Conservation (phyloP, 2,113 vertebrate species). For the Saguinus imperator region DNA sequence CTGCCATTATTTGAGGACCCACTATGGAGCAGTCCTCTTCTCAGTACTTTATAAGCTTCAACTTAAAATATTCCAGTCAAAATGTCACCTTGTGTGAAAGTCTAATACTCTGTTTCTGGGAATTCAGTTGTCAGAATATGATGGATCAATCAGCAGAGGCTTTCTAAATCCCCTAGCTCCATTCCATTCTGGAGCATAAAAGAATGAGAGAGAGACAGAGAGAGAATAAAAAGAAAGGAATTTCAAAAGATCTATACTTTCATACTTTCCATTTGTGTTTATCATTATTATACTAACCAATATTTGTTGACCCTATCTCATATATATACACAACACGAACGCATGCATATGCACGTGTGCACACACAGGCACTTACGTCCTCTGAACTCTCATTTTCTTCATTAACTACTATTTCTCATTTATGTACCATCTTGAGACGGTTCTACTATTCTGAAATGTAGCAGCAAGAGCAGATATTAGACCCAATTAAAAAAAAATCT, state of each 20-base stretch:
- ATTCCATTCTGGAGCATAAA: not conserved
- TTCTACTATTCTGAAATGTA: not conserved
- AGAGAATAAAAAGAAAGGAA: not conserved
- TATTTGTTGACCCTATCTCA: not conserved
- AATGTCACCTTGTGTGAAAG: conserved; percentile 77
- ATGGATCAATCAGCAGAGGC: conserved; percentile 57
- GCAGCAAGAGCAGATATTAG: not conserved
- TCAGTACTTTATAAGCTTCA: not conserved
- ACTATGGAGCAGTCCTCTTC: not conserved
- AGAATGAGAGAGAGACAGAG: not conserved
- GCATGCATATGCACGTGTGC: accelerated
- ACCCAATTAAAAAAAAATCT: not conserved
- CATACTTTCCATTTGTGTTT: not conserved
- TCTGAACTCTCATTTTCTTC: not conserved
- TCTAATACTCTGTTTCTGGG: conserved; percentile 71
- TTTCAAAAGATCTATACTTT: not conserved
- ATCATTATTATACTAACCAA: not conserved
- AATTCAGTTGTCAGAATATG: conserved; percentile 66
- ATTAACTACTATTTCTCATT: not conserved
- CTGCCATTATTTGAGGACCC: not conserved
- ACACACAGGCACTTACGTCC: not conserved
- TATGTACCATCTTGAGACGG: not conserved
- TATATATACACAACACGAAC: not conserved
- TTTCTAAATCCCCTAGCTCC: not conserved
- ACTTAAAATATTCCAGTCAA: conserved; percentile 73